These are phyloP conservation scores for Semnornis frantzii DNA, from an alignment of 2,113 vertebrate genomes.

Conservation along the genomic window DNA sequence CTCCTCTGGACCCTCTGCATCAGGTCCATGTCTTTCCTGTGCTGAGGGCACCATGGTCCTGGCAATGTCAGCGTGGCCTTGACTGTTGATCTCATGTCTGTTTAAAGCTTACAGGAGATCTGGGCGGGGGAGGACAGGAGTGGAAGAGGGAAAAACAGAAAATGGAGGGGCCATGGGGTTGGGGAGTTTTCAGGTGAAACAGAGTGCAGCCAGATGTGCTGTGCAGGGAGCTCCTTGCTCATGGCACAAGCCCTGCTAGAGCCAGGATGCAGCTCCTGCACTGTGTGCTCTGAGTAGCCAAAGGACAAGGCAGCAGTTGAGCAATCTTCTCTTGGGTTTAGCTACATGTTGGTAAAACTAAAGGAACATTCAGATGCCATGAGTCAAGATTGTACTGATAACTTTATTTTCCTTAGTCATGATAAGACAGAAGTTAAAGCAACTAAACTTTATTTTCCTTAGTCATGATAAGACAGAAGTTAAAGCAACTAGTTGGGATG, in stretches of 20 bases:
- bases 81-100: neutral
- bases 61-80: fast-evolving
- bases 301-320: neutral
- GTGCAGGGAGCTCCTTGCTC: neutral
- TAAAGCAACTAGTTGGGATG: neutral
- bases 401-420: neutral
- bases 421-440: no score
- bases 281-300: neutral
- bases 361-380: neutral
- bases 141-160: no score
- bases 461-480: no score
- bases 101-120: neutral
- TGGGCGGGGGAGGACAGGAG: neutral
- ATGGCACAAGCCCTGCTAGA: neutral
- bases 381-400: neutral
- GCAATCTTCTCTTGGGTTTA: neutral
- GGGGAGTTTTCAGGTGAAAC: neutral
- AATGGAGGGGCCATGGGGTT: no score
- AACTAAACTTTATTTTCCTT: no score
- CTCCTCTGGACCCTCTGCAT: no score
- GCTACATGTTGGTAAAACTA: neutral
- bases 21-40: no score
- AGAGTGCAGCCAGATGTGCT: neutral
- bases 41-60: neutral
- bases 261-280: neutral